phyloP scores from a whole-genome alignment of 35 echinoderm and acorn worm genomes.

The Chiridota heheva region DNA sequence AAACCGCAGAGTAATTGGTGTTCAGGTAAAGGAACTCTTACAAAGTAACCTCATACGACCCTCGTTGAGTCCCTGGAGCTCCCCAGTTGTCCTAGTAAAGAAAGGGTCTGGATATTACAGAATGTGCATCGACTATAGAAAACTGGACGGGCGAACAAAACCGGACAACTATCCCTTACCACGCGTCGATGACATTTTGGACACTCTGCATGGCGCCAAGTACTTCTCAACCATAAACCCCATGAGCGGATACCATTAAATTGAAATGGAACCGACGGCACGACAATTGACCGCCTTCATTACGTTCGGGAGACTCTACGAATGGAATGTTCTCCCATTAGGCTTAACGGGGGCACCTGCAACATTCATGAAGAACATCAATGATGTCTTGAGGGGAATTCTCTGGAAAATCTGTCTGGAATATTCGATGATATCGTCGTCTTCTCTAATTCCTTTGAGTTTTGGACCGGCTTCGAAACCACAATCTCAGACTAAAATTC shows the following conservation, averaged over 20 bases:
- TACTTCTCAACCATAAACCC: constrained; percentile 16
- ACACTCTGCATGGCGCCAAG: not conserved
- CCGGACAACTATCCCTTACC: constrained; percentile 22
- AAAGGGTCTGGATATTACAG: not conserved
- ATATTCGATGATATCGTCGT: no score
- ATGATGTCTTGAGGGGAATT: not conserved
- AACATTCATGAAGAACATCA: not conserved
- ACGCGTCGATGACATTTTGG: not conserved
- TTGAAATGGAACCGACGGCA: not conserved
- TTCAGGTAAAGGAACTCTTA: not conserved
- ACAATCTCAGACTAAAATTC: no score
- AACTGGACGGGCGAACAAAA: constrained; percentile 19
- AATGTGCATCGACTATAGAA: constrained; percentile 32
- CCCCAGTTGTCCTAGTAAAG: not conserved
- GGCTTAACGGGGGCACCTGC: not conserved
- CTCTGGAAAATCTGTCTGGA: no score
- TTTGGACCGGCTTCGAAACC: no score
- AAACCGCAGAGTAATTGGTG: not conserved
- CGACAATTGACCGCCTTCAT: not conserved
- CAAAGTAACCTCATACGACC: not conserved
- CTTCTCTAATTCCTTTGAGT: no score
- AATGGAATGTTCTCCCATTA: not conserved
- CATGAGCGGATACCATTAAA: not conserved
- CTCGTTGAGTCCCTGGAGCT: not conserved
- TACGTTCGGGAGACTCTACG: not conserved